A percentile compares a stretch with the other conserved stretches of the same genome.
Conservation (phyloP, 2,113 vertebrate genomes). For the Chrysochloris asiatica region DNA sequence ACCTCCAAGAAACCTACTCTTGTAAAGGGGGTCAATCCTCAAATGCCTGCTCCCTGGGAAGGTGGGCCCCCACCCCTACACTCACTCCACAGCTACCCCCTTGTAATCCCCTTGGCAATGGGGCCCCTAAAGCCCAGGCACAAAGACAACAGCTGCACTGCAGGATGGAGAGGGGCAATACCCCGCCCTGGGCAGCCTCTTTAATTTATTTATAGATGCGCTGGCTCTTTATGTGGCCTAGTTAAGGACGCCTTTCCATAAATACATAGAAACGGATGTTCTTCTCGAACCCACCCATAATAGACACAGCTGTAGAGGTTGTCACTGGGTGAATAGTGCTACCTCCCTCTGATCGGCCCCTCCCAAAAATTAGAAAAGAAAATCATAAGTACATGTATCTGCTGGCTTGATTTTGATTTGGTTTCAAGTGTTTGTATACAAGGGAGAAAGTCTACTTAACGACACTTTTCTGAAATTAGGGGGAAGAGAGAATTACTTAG, state of each 20-base stretch:
- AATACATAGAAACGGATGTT: conserved; percentile 85
- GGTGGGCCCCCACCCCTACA: background rate
- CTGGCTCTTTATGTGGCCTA: conserved; percentile 81
- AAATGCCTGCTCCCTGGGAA: conserved; percentile 48
- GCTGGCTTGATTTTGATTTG: too few relatives aligned
- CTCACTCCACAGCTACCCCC: conserved; percentile 67
- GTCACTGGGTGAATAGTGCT: conserved; percentile 49
- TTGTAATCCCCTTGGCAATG: conserved; percentile 85
- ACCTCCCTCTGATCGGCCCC: background rate
- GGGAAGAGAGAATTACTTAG: conserved; percentile 14
- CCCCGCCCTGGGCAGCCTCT: conserved; percentile 75
- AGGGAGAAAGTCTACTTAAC: background rate
- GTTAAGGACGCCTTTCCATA: conserved; percentile 83
- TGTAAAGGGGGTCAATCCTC: conserved; percentile 72
- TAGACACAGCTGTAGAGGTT: conserved; percentile 81
- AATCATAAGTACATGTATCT: background rate
- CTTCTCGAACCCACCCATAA: conserved; percentile 79
- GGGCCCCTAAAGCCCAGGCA: conserved; percentile 83
- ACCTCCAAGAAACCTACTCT: background rate
- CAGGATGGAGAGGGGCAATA: conserved; percentile 71
- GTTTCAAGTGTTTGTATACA: conserved; percentile 47
- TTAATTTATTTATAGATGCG: conserved; percentile 89
- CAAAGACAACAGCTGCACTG: conserved; percentile 90
- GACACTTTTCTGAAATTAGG: background rate
- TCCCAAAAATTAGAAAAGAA: background rate